Evolutionary conservation across 2,888 invertebrate species (phyloP).

Genomic region (Lasioglossum vierecki): DNA sequence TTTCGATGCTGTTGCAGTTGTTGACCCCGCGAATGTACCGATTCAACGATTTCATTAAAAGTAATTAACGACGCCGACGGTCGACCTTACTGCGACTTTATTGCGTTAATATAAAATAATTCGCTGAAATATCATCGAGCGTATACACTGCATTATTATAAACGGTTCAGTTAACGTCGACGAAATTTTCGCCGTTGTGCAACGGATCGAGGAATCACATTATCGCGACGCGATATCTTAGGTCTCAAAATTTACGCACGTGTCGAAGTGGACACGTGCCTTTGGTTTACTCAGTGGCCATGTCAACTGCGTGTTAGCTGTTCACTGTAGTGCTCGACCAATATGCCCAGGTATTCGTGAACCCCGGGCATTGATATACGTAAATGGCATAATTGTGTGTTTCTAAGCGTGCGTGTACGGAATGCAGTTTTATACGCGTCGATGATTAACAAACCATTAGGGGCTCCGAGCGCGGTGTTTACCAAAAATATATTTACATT

Average conservation of each 20-base stretch:
- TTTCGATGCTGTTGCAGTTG: slow-evolving; percentile 22
- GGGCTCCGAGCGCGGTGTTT: neutral
- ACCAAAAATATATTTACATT: neutral
- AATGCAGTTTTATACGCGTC: neutral
- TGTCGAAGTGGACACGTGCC: slow-evolving; percentile 10
- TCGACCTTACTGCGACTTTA: neutral
- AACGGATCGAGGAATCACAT: neutral
- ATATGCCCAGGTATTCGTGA: slow-evolving; percentile 43
- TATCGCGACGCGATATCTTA: neutral
- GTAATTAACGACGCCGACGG: slow-evolving; percentile 25
- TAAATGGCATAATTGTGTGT: slow-evolving; percentile 9
- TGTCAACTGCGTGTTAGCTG: slow-evolving; percentile 45
- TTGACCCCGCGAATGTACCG: neutral
- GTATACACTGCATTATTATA: neutral
- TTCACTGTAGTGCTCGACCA: slow-evolving; percentile 47
- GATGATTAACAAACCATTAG: slow-evolving; percentile 24
- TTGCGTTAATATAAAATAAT: neutral
- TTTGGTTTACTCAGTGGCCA: slow-evolving; percentile 36
- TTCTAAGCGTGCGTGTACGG: slow-evolving; percentile 1
- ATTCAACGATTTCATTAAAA: slow-evolving; percentile 28
- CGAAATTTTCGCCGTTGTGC: neutral
- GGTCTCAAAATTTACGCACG: slow-evolving; percentile 25
- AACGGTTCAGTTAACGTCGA: neutral
- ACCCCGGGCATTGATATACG: slow-evolving; percentile 5
- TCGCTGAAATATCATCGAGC: neutral